Conservation (phyloP, 2,113 vertebrate species). For the Ageneiosus marmoratus region DNA sequence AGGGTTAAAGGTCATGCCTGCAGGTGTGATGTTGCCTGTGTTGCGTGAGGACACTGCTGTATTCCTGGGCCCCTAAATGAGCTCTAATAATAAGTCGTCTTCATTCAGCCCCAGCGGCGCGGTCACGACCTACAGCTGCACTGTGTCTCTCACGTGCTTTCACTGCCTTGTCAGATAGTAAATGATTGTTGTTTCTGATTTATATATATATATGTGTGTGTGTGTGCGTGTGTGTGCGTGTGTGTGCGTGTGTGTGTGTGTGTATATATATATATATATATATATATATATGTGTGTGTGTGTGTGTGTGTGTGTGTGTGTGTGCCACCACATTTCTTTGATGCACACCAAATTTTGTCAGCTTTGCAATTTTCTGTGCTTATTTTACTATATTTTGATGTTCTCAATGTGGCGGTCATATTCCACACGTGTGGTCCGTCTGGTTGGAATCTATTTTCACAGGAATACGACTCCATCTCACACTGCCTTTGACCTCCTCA, state of each 20-base stretch:
- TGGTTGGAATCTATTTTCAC: neutral
- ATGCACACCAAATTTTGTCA: too few relatives aligned
- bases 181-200: neutral
- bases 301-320: too few relatives aligned
- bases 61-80: constrained; percentile 9
- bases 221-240: too few relatives aligned
- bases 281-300: too few relatives aligned
- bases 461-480: neutral
- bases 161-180: neutral
- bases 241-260: too few relatives aligned
- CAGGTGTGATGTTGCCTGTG: neutral
- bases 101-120: neutral
- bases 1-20: constrained; percentile 28
- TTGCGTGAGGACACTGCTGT: constrained; percentile 25
- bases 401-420: too few relatives aligned
- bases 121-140: constrained; percentile 10
- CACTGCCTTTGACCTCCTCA: neutral
- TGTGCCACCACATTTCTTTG: too few relatives aligned
- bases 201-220: too few relatives aligned
- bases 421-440: too few relatives aligned
- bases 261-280: too few relatives aligned
- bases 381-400: too few relatives aligned
- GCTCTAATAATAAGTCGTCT: neutral
- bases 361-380: too few relatives aligned
- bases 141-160: neutral